A percentile compares a stretch with the other conserved stretches of the same genome.
Evolutionary conservation across 2,113 vertebrate genomes (phyloP).

Genomic region (Lepisosteus oculatus): DNA sequence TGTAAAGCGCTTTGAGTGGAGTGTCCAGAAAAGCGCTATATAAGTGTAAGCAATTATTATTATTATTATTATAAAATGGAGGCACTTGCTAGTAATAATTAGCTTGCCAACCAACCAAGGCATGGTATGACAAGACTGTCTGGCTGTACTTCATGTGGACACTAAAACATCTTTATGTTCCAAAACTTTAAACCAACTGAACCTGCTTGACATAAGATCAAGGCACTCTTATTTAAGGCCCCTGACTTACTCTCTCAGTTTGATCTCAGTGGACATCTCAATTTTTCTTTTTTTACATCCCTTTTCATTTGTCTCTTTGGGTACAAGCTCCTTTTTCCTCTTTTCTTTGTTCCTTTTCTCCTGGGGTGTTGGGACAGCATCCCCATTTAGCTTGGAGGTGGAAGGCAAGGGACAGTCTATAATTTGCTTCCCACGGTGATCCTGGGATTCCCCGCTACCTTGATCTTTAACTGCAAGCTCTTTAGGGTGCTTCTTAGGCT

Average conservation of each 20-base stretch:
- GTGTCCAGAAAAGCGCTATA: no score
- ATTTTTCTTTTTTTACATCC: slow-evolving; percentile 61
- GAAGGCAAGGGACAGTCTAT: not conserved
- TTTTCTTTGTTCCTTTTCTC: slow-evolving; percentile 38
- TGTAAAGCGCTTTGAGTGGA: no score
- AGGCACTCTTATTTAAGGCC: no score
- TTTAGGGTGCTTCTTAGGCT: slow-evolving; percentile 23
- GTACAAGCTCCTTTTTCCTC: slow-evolving; percentile 15
- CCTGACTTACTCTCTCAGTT: slow-evolving; percentile 69
- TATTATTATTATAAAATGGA: no score
- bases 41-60: no score
- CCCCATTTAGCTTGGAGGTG: slow-evolving; percentile 5
- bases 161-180: no score
- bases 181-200: no score
- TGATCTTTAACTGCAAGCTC: slow-evolving; percentile 7
- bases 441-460: not conserved
- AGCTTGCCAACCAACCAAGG: no score
- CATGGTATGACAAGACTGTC: no score
- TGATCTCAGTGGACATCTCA: slow-evolving; percentile 27
- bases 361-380: not conserved
- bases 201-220: no score
- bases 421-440: not conserved
- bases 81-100: no score
- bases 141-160: no score
- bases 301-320: slow-evolving; percentile 20